Evolutionary conservation across 2,113 vertebrate genomes (phyloP).

Genomic region (Anguilla rostrata): DNA sequence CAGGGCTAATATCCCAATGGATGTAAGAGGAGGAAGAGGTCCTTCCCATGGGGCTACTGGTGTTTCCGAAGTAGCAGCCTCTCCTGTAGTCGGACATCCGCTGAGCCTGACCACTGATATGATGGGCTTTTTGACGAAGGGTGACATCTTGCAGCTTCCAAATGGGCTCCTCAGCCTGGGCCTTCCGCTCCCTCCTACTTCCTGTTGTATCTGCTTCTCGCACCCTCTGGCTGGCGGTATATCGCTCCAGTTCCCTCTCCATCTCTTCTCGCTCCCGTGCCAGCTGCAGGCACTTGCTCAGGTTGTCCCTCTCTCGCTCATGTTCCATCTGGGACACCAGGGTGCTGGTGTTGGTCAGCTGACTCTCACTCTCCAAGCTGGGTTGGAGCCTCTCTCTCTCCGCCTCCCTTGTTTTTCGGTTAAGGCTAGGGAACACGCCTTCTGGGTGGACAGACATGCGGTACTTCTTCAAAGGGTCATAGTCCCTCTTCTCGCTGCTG

Average conservation of each 20-base stretch:
- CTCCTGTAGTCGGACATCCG: slow-evolving; percentile 62
- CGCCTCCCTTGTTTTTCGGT: slow-evolving; percentile 50
- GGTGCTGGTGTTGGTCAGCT: slow-evolving; percentile 57
- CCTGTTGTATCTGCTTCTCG: slow-evolving; percentile 26
- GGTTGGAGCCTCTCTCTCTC: slow-evolving; percentile 50
- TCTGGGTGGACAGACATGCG: slow-evolving; percentile 42
- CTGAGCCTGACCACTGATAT: slow-evolving; percentile 53
- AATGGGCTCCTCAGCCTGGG: slow-evolving; percentile 50
- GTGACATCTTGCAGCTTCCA: slow-evolving; percentile 70
- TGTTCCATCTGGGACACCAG: slow-evolving; percentile 58
- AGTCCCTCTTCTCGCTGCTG: slow-evolving; percentile 61
- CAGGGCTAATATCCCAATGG: slow-evolving; percentile 75
- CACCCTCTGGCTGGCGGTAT: slow-evolving; percentile 45
- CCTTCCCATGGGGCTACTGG: slow-evolving; percentile 71
- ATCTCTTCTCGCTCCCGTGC: slow-evolving; percentile 66
- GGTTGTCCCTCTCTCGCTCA: slow-evolving; percentile 56
- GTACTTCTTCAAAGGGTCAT: slow-evolving; percentile 53
- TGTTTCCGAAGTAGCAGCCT: slow-evolving; percentile 73
- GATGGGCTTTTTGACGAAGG: slow-evolving; percentile 60
- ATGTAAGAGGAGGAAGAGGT: slow-evolving; percentile 48
- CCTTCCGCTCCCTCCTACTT: slow-evolving; percentile 14
- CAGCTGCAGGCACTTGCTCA: slow-evolving; percentile 61
- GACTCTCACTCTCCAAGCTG: slow-evolving; percentile 51
- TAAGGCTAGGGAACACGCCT: slow-evolving; percentile 56
- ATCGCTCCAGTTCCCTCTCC: slow-evolving; percentile 61